Conservation (phyloP, 2,113 vertebrate genomes). For the Sphaerodactylus townsendi region DNA sequence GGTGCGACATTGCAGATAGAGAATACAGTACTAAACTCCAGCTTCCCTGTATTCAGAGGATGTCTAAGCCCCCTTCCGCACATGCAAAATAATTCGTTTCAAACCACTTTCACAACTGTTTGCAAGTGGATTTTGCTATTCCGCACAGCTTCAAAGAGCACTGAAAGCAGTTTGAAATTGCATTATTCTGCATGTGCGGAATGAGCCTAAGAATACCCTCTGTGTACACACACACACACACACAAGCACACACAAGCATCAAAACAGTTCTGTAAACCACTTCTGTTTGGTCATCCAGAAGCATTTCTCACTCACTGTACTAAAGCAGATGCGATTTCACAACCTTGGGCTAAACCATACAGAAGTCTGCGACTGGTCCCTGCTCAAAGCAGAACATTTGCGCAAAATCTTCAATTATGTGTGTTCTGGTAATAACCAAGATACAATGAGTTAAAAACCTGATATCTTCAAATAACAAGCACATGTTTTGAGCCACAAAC, state of each 20-base stretch:
- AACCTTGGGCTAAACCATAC: not conserved
- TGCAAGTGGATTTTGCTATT: too few relatives aligned
- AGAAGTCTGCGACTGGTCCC: not conserved
- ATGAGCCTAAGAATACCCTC: slow-evolving; percentile 6
- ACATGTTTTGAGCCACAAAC: slow-evolving; percentile 9
- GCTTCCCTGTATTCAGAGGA: slow-evolving; percentile 21
- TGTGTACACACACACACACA: too few relatives aligned
- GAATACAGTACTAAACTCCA: slow-evolving; percentile 11
- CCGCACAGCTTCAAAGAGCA: too few relatives aligned
- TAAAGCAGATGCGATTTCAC: not conserved
- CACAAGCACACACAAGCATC: too few relatives aligned
- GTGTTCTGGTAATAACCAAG: not conserved
- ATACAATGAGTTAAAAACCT: not conserved
- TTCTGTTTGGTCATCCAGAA: not conserved
- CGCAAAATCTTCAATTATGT: not conserved
- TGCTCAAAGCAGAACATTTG: not conserved
- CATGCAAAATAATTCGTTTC: too few relatives aligned
- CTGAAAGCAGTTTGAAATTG: too few relatives aligned
- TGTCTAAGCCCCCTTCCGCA: too few relatives aligned
- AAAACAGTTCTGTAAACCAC: not conserved
- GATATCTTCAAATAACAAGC: not conserved
- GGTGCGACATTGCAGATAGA: slow-evolving; percentile 41
- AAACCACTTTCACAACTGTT: too few relatives aligned
- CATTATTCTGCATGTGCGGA: too few relatives aligned
- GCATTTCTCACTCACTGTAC: not conserved